Conservation (phyloP, 2,797 vertebrate genomes). For the Acanthopagrus latus region DNA sequence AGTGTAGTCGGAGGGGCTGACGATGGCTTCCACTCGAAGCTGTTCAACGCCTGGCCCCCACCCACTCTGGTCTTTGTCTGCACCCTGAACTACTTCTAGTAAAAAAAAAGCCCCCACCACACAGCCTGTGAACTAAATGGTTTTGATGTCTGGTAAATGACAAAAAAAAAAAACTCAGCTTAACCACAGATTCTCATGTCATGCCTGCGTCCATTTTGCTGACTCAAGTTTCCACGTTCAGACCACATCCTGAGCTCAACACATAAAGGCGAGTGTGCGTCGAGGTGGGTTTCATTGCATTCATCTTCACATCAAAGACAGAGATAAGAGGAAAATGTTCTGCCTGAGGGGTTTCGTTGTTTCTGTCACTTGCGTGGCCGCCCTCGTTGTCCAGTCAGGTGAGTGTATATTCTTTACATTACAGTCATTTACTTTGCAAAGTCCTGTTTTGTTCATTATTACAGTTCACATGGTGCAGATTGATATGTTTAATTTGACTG, state of each 20-base stretch:
- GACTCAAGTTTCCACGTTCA: conserved; percentile 46
- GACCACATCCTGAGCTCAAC: conserved; percentile 68
- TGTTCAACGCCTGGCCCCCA: neutral
- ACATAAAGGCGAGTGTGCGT: conserved; percentile 43
- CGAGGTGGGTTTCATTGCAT: conserved; percentile 17
- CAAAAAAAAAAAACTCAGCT: neutral
- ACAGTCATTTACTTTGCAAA: neutral
- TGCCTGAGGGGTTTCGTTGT: neutral
- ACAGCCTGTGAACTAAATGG: neutral
- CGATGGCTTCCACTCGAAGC: no score
- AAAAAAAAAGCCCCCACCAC: neutral
- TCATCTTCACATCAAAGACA: conserved; percentile 20
- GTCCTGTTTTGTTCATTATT: neutral
- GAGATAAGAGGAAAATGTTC: conserved; percentile 51
- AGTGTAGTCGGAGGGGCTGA: neutral
- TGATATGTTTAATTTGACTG: neutral
- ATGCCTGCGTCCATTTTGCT: conserved; percentile 3
- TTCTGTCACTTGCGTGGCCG: conserved; percentile 1
- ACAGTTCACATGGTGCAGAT: neutral
- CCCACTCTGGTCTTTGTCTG: neutral
- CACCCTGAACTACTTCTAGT: neutral
- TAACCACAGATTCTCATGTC: neutral
- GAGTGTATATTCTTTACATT: conserved; percentile 31
- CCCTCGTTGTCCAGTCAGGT: conserved; percentile 58
- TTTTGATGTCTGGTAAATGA: conserved; percentile 17